Conservation (phyloP, 1,140 invertebrate species). For the Tyrophagus putrescentiae region DNA sequence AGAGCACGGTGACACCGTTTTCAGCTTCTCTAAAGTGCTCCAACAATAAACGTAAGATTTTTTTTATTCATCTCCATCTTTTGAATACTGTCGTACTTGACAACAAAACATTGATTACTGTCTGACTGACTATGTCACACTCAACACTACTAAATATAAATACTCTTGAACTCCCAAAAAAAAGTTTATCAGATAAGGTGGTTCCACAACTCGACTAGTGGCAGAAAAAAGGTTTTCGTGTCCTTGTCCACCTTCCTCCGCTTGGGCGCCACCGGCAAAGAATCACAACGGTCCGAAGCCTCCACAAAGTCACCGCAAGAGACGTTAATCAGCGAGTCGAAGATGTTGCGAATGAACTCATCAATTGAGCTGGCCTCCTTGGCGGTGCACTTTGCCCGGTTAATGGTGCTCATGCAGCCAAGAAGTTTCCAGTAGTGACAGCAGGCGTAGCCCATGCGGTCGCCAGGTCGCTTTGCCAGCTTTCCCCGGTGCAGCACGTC, state of each 20-base stretch:
- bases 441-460: conserved; percentile 2
- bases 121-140: no score
- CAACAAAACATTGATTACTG: no score
- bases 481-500: not conserved
- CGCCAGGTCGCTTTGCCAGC: not conserved
- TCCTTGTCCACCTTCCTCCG: not conserved
- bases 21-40: no score
- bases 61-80: no score
- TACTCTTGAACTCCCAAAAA: no score
- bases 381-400: not conserved
- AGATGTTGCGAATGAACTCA: conserved; percentile 5
- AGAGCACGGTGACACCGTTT: no score
- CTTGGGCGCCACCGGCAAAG: not conserved
- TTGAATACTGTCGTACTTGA: no score
- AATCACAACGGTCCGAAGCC: not conserved
- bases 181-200: not conserved
- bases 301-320: not conserved
- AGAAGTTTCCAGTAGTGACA: not conserved
- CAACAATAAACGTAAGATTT: no score
- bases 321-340: conserved; percentile 2
- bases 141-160: no score
- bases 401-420: not conserved
- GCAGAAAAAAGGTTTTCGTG: not conserved
- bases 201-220: conserved; percentile 7
- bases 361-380: not conserved